Evolutionary conservation across 2,113 vertebrate species (phyloP), one percentile per base, ranked within the genome.

Genomic region (Theristicus caerulescens): DNA sequence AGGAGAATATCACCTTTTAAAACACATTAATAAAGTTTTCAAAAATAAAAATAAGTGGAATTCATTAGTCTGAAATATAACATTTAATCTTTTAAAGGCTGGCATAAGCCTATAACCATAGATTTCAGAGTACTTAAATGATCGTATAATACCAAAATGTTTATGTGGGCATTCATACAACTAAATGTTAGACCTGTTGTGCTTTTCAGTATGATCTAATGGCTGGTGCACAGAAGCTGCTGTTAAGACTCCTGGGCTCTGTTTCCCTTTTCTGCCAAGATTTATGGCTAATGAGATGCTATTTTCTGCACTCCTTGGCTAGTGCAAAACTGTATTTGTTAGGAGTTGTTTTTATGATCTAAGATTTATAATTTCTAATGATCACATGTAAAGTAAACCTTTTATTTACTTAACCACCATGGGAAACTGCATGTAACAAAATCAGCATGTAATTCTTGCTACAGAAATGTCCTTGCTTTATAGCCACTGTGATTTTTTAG

Each of bases 321-420:
- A 61, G n/a, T 44, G 62, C 24, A 94, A 81, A 93, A 58, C 46
- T 1, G 3, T 54, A 44, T 78, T 96, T 94, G 47, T 92, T 87
- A 86, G 64, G 40, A 3, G 1, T 71, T 92, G 44, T 66, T 96
- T 95, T 95, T 95, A 86, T 86, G 84, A 88, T 70, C 62, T 67
- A 81, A 80, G 78, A 86, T 93, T 95, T 94, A 77, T 54, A 58
- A 85, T 94, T 97, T 93, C 85, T 91, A 94, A 86, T 25, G 54
- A 90, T 59, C 54, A 44, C 58, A 55, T 61, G 71, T 67, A 91
- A 95, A 90, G 87, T 62, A 93, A 96, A 95, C 58, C 94, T 87
- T 85, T 94, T 82, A 91, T 91, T 95, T 86, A 73, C 46, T 88
- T 74, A 88, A 52, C 51, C 46, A 44, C 55, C 26, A 24, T 26